Evolutionary conservation across 2,888 invertebrate species (phyloP).

Genomic region (Troilus luridus): DNA sequence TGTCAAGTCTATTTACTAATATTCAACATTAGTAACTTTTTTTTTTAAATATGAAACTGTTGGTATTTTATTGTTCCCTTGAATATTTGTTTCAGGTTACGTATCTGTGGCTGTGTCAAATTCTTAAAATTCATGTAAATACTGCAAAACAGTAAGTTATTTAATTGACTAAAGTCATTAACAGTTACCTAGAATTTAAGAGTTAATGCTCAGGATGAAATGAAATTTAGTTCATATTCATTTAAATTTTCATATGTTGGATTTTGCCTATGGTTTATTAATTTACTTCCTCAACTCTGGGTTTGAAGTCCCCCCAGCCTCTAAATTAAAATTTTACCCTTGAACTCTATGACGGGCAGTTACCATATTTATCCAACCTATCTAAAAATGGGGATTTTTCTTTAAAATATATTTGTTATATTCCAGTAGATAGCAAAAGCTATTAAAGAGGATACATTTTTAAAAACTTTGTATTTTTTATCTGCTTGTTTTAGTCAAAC

Average conservation of each 20-base stretch:
- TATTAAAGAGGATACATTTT: too few relatives aligned
- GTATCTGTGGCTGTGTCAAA: slow-evolving; percentile 70
- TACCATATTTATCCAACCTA: too few relatives aligned
- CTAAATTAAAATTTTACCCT: too few relatives aligned
- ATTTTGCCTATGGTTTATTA: not conserved
- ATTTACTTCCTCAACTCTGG: too few relatives aligned
- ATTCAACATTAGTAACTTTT: not conserved
- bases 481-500: too few relatives aligned
- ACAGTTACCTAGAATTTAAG: not conserved
- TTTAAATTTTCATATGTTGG: not conserved
- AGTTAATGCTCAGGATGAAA: not conserved
- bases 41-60: not conserved
- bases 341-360: too few relatives aligned
- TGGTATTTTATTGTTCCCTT: not conserved
- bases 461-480: too few relatives aligned
- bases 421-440: too few relatives aligned
- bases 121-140: slow-evolving; percentile 70
- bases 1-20: not conserved
- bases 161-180: not conserved
- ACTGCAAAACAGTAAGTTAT: slow-evolving; percentile 69
- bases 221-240: not conserved
- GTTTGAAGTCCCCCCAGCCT: too few relatives aligned
- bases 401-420: too few relatives aligned
- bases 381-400: too few relatives aligned
- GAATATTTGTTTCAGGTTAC: slow-evolving; percentile 68